Conservation (phyloP, 1,140 invertebrate species). For the Gonioctena quinquepunctata region DNA sequence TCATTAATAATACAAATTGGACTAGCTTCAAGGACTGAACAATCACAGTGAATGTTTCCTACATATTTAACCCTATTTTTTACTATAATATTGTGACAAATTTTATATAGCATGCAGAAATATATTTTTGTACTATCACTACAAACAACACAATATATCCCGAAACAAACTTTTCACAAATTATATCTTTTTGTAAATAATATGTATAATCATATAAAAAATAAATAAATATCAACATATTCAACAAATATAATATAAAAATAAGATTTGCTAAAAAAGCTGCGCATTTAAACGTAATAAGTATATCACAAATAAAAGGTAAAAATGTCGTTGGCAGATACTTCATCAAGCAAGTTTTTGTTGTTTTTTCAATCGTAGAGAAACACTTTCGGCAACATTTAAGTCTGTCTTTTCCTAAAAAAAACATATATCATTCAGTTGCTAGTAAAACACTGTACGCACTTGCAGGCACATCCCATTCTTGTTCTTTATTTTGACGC, state of each 20-base stretch:
- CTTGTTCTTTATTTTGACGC: background rate
- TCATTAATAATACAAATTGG: background rate
- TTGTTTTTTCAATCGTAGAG: background rate
- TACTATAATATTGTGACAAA: background rate
- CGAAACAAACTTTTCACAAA: background rate
- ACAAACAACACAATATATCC: background rate
- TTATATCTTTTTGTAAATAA: background rate
- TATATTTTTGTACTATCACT: too few species aligned
- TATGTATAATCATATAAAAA: conserved; percentile 11
- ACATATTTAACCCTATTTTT: background rate
- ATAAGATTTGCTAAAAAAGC: conserved; percentile 3
- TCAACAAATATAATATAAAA: conserved; percentile 11
- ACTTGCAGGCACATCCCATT: background rate
- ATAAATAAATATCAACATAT: background rate
- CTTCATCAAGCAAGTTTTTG: background rate
- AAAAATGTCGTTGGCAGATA: background rate
- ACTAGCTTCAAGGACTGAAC: background rate
- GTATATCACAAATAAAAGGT: conserved; percentile 12
- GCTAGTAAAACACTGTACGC: background rate
- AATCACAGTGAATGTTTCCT: background rate
- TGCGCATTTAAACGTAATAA: background rate
- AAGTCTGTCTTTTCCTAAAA: background rate
- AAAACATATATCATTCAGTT: background rate
- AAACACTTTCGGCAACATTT: background rate
- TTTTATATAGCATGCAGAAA: background rate